Evolutionary conservation across 2,888 invertebrate species (phyloP).

Genomic region (Chrysopilus asiliformis): DNA sequence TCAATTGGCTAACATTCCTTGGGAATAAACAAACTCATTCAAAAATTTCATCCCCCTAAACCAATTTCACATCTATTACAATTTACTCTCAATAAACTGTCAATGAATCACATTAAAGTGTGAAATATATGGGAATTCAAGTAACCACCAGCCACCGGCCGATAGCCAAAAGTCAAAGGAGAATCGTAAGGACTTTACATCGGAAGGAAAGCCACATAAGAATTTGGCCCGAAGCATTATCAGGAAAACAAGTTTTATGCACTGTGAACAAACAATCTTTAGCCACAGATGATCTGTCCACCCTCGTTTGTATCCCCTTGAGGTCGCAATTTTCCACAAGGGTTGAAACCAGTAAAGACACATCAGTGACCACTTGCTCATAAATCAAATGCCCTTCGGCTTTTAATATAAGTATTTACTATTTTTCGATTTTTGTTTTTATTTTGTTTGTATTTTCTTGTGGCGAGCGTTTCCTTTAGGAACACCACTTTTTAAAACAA

Average conservation of each 20-base stretch:
- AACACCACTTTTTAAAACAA: too few relatives aligned
- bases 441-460: too few relatives aligned
- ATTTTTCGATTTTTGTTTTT: too few relatives aligned
- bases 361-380: conserved; percentile 13
- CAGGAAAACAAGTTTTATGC: too few relatives aligned
- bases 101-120: conserved; percentile 15
- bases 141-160: too few relatives aligned
- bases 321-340: conserved; percentile 16
- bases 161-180: too few relatives aligned
- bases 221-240: neutral
- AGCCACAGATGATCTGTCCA: conserved; percentile 7
- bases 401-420: conserved; percentile 3
- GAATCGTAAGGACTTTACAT: conserved; percentile 4
- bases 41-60: conserved; percentile 8
- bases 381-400: conserved; percentile 14
- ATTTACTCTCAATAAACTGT: conserved; percentile 17
- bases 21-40: neutral
- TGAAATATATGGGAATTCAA: conserved; percentile 10
- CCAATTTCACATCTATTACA: conserved; percentile 15
- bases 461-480: too few relatives aligned
- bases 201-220: neutral
- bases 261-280: conserved; percentile 7
- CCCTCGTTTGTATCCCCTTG: conserved; percentile 14
- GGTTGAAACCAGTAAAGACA: conserved; percentile 15
- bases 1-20: too few relatives aligned